phyloP scores from a whole-genome alignment of 2,888 invertebrate species.

The Rhingia campestris region DNA sequence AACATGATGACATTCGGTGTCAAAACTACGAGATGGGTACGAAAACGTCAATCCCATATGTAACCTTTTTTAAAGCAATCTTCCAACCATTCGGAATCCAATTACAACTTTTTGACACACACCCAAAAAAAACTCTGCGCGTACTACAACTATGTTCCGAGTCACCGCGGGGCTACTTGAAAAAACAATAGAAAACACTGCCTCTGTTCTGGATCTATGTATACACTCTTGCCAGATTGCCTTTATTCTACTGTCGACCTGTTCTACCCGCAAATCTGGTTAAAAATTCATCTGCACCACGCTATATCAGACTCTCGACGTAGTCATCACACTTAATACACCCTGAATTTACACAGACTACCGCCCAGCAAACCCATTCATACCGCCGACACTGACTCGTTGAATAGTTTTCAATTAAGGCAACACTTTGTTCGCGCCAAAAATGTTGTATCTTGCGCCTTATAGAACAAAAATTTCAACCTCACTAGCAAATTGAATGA shows the following conservation, averaged over 20 bases:
- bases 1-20: no score
- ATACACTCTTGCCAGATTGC: background rate
- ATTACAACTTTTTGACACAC: no score
- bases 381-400: background rate
- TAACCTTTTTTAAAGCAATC: no score
- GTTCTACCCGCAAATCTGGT: slow-evolving; percentile 34
- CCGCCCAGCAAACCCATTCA: background rate
- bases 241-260: background rate
- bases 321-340: background rate
- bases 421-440: slow-evolving; percentile 42
- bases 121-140: slow-evolving; percentile 7
- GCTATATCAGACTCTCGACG: slow-evolving; percentile 21
- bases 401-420: slow-evolving; percentile 68
- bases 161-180: slow-evolving; percentile 1
- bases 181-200: slow-evolving; percentile 14
- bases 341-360: background rate
- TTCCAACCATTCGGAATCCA: no score
- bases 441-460: slow-evolving; percentile 34
- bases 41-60: no score
- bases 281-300: slow-evolving; percentile 45
- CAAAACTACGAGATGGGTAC: no score
- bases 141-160: background rate
- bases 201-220: slow-evolving; percentile 9
- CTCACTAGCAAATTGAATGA: slow-evolving; percentile 60
- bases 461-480: slow-evolving; percentile 25